These are phyloP conservation scores for Polymixis flavicincta DNA, from an alignment of 2,888 invertebrate species.

Conservation along the genomic window DNA sequence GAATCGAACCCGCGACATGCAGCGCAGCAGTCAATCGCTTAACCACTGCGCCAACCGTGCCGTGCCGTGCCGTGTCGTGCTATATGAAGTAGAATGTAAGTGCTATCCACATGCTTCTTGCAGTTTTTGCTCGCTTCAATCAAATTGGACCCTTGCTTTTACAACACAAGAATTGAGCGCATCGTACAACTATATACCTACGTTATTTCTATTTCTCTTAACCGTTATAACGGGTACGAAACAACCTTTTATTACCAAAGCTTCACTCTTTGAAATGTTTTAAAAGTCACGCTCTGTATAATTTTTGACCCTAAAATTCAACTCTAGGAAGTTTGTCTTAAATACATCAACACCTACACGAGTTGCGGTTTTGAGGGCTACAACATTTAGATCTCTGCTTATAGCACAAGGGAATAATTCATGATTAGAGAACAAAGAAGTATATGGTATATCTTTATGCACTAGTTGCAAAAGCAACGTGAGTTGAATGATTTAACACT, in stretches of 20 bases:
- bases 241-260: not conserved
- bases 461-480: constrained; percentile 41
- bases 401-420: constrained; percentile 12
- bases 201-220: not conserved
- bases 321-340: not conserved
- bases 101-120: not conserved
- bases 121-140: not conserved
- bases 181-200: not conserved
- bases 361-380: not conserved
- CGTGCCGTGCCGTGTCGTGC: too few species aligned
- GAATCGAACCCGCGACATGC: too few species aligned
- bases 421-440: constrained; percentile 42
- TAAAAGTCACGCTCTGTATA: not conserved
- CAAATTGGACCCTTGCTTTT: not conserved
- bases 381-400: not conserved
- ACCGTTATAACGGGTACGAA: not conserved
- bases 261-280: not conserved
- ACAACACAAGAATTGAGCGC: not conserved
- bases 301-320: not conserved
- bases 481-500: constrained; percentile 41
- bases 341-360: constrained; percentile 4
- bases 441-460: constrained; percentile 39
- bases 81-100: too few species aligned
- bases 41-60: too few species aligned
- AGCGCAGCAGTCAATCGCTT: too few species aligned